Evolutionary conservation across 2,888 invertebrate genomes (phyloP), one percentile per base, ranked within the genome.

Genomic region (Aporophyla lueneburgensis): DNA sequence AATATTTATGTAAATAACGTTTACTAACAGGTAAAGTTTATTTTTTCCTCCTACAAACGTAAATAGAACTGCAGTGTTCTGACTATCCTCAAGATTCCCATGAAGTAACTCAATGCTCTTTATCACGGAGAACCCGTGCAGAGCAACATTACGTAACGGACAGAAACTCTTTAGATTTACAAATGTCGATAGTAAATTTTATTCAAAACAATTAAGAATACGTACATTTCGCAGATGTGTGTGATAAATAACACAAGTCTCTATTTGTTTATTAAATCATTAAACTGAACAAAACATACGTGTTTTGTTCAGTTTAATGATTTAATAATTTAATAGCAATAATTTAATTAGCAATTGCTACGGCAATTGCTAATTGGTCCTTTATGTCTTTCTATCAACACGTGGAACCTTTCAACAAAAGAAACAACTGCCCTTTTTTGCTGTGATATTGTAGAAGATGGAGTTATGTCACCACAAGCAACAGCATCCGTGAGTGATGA

Each of bases 11-110:
- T 40, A 33, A 19, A 61, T 4, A 51, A n/a, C 40, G 16, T 16
- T 21, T n/a, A 53, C 33, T 1, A 27, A 53, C 80, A 80, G 71
- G 80, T 80, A 62, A 72, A 73, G 0, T 2, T 43, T 43, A 21
- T 2, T 21, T 77, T n/a, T 77, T 58, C 77, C 74, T 63, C 24
- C 21, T 56, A 10, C 21, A 12, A 6, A 16, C n/a, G 58, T 14
- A 63, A 63, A 58, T 63, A 77, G n/a, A 80, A 63, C 40, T 77
- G 74, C 74, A 78, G 24, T 19, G n/a, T 24, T 56, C n/a, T 12
- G 10, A 70, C 3, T 61, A 19, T 24, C 62, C 56, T 51, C 21
- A 33, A 33, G 27, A 24, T 51, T 24, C 12, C 19, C 16, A 51
- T n/a, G 1, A 49, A 61, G 46, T 19, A 49, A 14, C 9, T 19